A percentile compares a stretch with the other conserved stretches of the same genome.
These are phyloP conservation scores for Mellilla xanthometata DNA, from an alignment of 2,888 invertebrate species.

Conservation along the genomic window DNA sequence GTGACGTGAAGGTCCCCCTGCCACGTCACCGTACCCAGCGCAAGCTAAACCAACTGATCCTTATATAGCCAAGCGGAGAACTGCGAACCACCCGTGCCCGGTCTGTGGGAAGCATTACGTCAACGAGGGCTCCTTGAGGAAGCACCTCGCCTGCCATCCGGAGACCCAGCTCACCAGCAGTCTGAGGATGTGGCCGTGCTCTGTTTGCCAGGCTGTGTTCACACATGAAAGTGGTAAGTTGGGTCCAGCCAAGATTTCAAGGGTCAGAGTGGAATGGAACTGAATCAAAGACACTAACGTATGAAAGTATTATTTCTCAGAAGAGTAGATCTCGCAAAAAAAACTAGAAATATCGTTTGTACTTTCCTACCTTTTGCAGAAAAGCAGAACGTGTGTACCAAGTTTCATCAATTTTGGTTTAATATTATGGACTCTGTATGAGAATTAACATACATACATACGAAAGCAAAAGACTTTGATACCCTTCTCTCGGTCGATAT, in stretches of 20 bases:
- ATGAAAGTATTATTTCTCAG: too few species aligned
- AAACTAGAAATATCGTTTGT: too few species aligned
- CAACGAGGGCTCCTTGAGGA: constrained; percentile 95
- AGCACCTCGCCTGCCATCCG: constrained; percentile 96
- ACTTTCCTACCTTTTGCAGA: too few species aligned
- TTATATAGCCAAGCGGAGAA: constrained; percentile 96
- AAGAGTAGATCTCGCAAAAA: too few species aligned
- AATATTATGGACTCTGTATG: too few species aligned
- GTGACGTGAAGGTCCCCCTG: constrained; percentile 82
- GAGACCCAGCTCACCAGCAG: constrained; percentile 94
- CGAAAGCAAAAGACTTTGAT: too few species aligned
- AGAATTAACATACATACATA: too few species aligned
- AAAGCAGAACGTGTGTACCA: too few species aligned
- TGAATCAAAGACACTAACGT: too few species aligned
- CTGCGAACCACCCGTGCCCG: constrained; percentile 97
- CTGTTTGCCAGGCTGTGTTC: constrained; percentile 97
- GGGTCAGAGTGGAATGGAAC: too few species aligned
- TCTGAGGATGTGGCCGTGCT: constrained; percentile 97
- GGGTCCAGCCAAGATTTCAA: constrained; percentile 2
- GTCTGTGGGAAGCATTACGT: constrained; percentile 98
- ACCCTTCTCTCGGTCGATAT: too few species aligned
- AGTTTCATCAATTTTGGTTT: too few species aligned
- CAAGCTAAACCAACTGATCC: constrained; percentile 86
- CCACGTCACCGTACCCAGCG: constrained; percentile 84
- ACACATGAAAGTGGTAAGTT: constrained; percentile 94